phyloP scores from a whole-genome alignment of 2,797 vertebrate species.

The Halcyon badia region DNA sequence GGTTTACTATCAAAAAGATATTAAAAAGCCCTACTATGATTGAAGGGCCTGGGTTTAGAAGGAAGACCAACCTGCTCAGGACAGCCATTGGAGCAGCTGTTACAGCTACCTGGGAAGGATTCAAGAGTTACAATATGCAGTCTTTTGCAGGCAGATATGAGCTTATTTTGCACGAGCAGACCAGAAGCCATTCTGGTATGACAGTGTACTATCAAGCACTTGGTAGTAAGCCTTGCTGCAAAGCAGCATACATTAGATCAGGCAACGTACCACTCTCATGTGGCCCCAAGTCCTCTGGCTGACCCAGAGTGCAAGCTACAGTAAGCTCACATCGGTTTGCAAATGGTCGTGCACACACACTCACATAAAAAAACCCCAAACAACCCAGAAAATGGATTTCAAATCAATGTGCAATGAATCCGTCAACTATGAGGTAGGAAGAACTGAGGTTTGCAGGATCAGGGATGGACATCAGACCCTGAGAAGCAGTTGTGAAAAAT shows the following conservation, averaged over 20 bases:
- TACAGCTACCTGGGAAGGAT: neutral
- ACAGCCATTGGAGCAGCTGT: neutral
- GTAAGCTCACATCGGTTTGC: constrained; percentile 60
- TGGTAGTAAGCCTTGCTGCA: constrained; percentile 30
- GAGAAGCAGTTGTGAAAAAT: neutral
- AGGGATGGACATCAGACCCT: neutral
- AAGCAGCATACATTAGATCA: constrained; percentile 3
- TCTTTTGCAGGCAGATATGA: constrained; percentile 63
- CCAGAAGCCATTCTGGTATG: constrained; percentile 56
- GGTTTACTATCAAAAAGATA: neutral
- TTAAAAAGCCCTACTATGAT: neutral
- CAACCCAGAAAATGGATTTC: constrained; percentile 3
- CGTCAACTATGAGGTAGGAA: neutral
- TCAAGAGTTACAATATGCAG: neutral
- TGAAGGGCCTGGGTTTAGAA: neutral
- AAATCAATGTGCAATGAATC: constrained; percentile 21
- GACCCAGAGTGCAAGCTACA: constrained; percentile 42
- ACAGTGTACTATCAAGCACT: constrained; percentile 8
- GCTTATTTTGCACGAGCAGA: constrained; percentile 41
- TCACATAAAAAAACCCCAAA: neutral
- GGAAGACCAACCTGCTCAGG: neutral
- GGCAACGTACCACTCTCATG: constrained; percentile 5
- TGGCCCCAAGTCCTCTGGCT: constrained; percentile 45
- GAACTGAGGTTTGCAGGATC: neutral
- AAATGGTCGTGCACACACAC: constrained; percentile 32